Percentiles rank a stretch among this genome's conserved stretches.
phyloP scores from a whole-genome alignment of 2,888 invertebrate genomes.

The Liopterus haemorrhoidalis region DNA sequence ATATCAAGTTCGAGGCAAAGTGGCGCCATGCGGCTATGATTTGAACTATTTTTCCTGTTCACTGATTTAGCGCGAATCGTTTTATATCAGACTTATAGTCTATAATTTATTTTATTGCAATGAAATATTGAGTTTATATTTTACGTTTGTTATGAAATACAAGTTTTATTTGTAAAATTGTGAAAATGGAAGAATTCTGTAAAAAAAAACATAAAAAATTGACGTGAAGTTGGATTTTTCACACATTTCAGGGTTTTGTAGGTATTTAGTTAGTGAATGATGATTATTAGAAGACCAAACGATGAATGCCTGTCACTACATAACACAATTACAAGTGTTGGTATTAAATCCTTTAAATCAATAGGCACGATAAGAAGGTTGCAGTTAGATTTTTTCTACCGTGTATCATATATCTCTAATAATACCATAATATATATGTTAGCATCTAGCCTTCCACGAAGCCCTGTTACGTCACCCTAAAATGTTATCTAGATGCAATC shows the following conservation, averaged over 20 bases:
- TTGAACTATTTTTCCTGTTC: conserved; percentile 21
- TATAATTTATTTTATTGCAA: background rate
- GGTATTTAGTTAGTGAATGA: too few relatives aligned
- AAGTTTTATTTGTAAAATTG: background rate
- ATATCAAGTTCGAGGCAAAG: conserved; percentile 8
- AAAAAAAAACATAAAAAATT: conserved; percentile 4
- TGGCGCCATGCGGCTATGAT: conserved; percentile 16
- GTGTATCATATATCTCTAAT: too few relatives aligned
- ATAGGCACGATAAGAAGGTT: too few relatives aligned
- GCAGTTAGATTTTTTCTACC: too few relatives aligned
- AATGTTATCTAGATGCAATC: too few relatives aligned
- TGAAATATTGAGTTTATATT: background rate
- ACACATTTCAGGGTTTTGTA: conserved; percentile 1
- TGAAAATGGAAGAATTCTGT: background rate
- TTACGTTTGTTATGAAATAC: background rate
- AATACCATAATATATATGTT: too few relatives aligned
- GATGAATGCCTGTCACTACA: too few relatives aligned
- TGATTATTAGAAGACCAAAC: too few relatives aligned
- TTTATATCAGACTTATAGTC: conserved; percentile 2
- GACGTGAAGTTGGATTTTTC: background rate
- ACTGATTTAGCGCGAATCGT: conserved; percentile 13
- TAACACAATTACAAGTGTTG: too few relatives aligned
- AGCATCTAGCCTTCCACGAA: too few relatives aligned
- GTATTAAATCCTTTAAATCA: too few relatives aligned
- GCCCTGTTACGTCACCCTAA: too few relatives aligned